Evolutionary conservation across 2,797 vertebrate genomes (phyloP).

Genomic region (Onychomys arenicola): DNA sequence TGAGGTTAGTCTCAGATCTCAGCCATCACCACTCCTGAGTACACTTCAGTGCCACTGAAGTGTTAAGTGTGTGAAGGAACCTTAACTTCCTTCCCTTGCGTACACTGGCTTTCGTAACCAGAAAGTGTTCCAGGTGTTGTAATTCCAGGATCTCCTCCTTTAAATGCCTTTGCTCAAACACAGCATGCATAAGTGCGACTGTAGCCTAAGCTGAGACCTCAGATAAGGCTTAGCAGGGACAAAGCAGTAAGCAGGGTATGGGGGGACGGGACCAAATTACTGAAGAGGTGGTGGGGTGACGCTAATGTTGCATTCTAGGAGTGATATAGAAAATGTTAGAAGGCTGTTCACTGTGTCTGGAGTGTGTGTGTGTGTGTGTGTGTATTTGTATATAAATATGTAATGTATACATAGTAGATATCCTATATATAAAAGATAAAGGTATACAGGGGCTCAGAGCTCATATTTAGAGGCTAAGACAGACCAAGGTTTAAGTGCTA

Average conservation of each 20-base stretch:
- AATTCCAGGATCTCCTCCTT: conserved; percentile 58
- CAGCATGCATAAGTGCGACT: background rate
- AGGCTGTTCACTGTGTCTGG: background rate
- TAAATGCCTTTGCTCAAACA: background rate
- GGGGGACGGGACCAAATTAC: background rate
- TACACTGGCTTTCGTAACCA: conserved; percentile 65
- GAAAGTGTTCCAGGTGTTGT: conserved; percentile 64
- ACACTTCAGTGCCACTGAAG: background rate
- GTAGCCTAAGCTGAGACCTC: background rate
- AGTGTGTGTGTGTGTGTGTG: background rate
- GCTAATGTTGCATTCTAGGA: background rate
- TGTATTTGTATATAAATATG: background rate
- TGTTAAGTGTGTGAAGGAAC: conserved; percentile 61
- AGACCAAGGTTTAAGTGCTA: background rate
- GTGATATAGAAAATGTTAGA: background rate
- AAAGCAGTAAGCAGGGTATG: background rate
- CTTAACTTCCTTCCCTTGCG: conserved; percentile 48
- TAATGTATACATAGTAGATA: background rate
- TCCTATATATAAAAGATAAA: background rate
- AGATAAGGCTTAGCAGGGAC: background rate
- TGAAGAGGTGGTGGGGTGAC: background rate
- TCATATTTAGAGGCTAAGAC: background rate
- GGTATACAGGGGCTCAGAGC: background rate
- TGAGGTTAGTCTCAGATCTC: background rate
- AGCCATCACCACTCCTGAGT: background rate